A percentile compares a stretch with the other conserved stretches of the same genome.
phyloP scores from a whole-genome alignment of 2,113 vertebrate genomes.

The Oxyruncus cristatus region DNA sequence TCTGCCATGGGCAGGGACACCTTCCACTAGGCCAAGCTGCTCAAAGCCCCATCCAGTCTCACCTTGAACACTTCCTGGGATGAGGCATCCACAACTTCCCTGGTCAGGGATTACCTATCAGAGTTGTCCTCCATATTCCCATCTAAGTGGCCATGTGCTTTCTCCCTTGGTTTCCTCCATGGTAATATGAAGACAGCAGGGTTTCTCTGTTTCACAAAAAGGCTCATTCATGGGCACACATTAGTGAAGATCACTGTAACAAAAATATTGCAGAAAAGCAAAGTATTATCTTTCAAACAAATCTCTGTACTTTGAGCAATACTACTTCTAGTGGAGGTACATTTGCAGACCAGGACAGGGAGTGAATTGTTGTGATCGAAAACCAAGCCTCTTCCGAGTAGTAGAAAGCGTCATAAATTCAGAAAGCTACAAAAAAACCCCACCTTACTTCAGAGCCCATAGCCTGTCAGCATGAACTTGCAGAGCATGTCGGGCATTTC shows the following conservation, averaged over 20 bases:
- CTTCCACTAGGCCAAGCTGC: not conserved
- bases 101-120: not conserved
- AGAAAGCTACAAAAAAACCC: not conserved
- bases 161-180: not conserved
- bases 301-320: not conserved
- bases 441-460: not conserved
- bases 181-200: not conserved
- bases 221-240: not conserved
- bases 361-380: not conserved
- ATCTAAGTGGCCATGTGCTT: not conserved
- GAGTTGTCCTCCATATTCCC: not conserved
- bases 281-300: not conserved
- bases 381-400: not conserved
- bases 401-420: not conserved
- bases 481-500: not conserved
- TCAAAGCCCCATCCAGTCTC: not conserved
- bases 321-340: not conserved
- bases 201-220: not conserved
- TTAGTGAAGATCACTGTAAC: not conserved
- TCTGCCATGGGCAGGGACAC: not conserved
- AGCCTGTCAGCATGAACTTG: not conserved
- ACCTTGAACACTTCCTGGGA: not conserved
- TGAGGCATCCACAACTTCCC: not conserved
- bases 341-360: not conserved
- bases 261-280: not conserved